Evolutionary conservation across 2,888 invertebrate species (phyloP).

Genomic region (Gortyna flavago): DNA sequence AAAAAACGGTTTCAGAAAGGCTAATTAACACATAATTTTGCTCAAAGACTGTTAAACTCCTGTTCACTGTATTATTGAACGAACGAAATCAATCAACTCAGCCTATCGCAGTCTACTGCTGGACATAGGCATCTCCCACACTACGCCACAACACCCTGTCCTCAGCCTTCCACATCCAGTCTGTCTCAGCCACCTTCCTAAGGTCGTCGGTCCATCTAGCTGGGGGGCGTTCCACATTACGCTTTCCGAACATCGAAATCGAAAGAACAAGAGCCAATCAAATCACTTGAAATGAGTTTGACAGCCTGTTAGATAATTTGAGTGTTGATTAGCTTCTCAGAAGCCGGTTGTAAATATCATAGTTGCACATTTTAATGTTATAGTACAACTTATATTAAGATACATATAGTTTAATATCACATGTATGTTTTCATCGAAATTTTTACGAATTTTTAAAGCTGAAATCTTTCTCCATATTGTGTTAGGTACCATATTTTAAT

Average conservation of each 20-base stretch:
- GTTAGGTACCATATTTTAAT: too few relatives aligned
- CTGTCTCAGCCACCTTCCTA: too few relatives aligned
- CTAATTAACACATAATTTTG: background rate
- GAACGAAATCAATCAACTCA: background rate
- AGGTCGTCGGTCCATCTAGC: too few relatives aligned
- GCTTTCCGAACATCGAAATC: too few relatives aligned
- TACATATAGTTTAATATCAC: slow-evolving; percentile 54
- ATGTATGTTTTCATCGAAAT: slow-evolving; percentile 52
- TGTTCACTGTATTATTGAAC: background rate
- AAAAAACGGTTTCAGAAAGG: background rate
- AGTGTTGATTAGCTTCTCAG: background rate
- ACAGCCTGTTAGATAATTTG: background rate
- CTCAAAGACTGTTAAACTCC: background rate
- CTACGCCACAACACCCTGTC: background rate
- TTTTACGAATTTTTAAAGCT: slow-evolving; percentile 22
- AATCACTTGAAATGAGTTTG: background rate
- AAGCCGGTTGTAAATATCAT: slow-evolving; percentile 1
- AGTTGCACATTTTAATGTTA: slow-evolving; percentile 59
- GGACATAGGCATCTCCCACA: too few relatives aligned
- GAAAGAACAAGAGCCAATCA: background rate
- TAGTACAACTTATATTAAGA: slow-evolving; percentile 64
- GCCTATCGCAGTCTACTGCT: background rate
- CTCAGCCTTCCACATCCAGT: background rate
- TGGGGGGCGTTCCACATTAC: too few relatives aligned
- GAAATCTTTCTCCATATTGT: slow-evolving; percentile 23